Evolutionary conservation across 2,797 vertebrate species (phyloP).

Genomic region (Acipenser transmontanus): DNA sequence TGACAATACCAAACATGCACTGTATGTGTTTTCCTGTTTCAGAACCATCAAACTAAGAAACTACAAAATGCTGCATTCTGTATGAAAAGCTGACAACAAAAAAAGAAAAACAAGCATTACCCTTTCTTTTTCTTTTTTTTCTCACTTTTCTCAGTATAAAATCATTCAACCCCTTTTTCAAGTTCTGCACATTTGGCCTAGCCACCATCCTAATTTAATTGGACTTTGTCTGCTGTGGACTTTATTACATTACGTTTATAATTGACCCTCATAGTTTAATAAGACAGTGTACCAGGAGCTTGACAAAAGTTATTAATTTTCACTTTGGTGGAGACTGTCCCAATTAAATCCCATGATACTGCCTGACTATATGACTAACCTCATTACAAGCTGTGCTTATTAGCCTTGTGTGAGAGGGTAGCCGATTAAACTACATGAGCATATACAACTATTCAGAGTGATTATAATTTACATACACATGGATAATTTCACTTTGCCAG

Average conservation of each 20-base stretch:
- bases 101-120: constrained; percentile 10
- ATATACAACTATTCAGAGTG: constrained; percentile 57
- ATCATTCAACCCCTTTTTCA: constrained; percentile 36
- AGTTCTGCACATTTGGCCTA: constrained; percentile 44
- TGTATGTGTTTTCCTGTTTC: constrained; percentile 16
- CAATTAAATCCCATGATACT: constrained; percentile 95
- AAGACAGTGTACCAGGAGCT: constrained; percentile 93
- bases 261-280: constrained; percentile 96
- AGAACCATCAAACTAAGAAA: constrained; percentile 26
- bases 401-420: constrained; percentile 67
- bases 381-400: constrained; percentile 94
- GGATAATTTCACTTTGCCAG: constrained; percentile 50
- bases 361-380: constrained; percentile 86
- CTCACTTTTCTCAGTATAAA: constrained; percentile 17
- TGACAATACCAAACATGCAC: not conserved
- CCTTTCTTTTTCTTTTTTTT: too few species aligned
- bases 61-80: constrained; percentile 30
- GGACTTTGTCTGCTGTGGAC: constrained; percentile 86
- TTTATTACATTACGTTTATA: constrained; percentile 97
- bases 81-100: constrained; percentile 29
- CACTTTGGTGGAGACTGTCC: constrained; percentile 97
- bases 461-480: constrained; percentile 72
- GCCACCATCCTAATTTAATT: constrained; percentile 85
- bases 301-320: constrained; percentile 99
- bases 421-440: constrained; percentile 69